Evolutionary conservation across 2,113 vertebrate genomes (phyloP).

Genomic region (Periophthalmus modestus): DNA sequence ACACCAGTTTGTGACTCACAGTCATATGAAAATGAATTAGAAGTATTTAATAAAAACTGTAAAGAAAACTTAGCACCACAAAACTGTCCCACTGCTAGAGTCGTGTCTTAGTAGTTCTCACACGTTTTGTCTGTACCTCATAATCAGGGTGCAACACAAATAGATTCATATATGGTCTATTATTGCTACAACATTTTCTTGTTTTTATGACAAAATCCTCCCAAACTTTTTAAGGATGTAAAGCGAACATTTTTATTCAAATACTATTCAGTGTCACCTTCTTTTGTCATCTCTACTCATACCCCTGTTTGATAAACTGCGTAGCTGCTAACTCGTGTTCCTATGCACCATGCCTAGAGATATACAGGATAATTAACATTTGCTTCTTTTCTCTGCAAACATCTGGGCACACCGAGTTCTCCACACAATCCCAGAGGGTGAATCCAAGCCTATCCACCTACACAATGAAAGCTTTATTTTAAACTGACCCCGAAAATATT

Average conservation of each 20-base stretch:
- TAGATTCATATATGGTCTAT: no score
- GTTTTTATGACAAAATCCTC: constrained; percentile 6
- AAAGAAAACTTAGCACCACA: constrained; percentile 12
- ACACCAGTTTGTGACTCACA: constrained; percentile 43
- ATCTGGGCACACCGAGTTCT: constrained; percentile 70
- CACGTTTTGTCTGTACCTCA: no score
- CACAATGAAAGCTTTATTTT: constrained; percentile 45
- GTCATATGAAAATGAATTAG: constrained; percentile 29
- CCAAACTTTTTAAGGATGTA: no score
- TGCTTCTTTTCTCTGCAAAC: constrained; percentile 72
- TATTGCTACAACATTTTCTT: no score
- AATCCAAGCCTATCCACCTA: constrained; percentile 54
- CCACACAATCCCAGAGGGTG: constrained; percentile 57
- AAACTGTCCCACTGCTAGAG: constrained; percentile 20
- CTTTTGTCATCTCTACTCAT: no score
- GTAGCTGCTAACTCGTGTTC: constrained; percentile 46
- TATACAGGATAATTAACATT: constrained; percentile 71
- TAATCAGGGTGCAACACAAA: no score
- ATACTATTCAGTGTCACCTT: no score
- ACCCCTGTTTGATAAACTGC: no score
- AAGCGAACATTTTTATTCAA: no score
- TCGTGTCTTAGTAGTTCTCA: constrained; percentile 16
- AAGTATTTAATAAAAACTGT: constrained; percentile 5
- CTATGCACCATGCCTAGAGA: constrained; percentile 54
- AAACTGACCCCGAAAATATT: constrained; percentile 39